Evolutionary conservation across 2,113 vertebrate species (phyloP).

Genomic region (Sylvilagus bachmani): DNA sequence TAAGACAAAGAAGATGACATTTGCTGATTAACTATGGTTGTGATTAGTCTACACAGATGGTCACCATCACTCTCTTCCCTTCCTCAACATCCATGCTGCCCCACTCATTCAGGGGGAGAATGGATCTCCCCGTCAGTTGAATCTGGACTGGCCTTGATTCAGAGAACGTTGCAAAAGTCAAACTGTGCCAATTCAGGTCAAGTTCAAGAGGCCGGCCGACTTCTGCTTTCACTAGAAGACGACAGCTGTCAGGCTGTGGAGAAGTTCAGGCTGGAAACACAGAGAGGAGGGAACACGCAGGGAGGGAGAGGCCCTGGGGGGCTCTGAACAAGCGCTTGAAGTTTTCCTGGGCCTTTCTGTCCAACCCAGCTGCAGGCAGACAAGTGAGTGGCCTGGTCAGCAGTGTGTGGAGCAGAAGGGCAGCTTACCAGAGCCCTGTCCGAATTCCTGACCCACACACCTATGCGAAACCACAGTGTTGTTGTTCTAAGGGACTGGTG

Average conservation of each 20-base stretch:
- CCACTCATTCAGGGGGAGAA: neutral
- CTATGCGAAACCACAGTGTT: neutral
- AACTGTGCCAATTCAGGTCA: neutral
- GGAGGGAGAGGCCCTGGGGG: neutral
- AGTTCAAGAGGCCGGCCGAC: neutral
- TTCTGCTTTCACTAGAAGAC: neutral
- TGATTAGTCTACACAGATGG: neutral
- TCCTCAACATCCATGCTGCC: too few relatives aligned
- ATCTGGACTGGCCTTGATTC: neutral
- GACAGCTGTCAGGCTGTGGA: neutral
- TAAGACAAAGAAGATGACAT: neutral
- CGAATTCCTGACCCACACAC: neutral
- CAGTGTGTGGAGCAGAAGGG: accelerated
- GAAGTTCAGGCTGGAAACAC: neutral
- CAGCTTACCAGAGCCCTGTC: neutral
- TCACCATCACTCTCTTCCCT: neutral
- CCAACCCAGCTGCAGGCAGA: neutral
- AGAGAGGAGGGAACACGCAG: neutral
- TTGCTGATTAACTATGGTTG: neutral
- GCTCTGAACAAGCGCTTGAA: neutral
- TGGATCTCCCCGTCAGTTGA: neutral
- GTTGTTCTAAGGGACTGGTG: neutral
- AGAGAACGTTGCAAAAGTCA: neutral
- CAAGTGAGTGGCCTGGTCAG: neutral
- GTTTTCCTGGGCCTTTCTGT: neutral